phyloP scores from a whole-genome alignment of 2,888 invertebrate species.

The Liodrosophila aerea region DNA sequence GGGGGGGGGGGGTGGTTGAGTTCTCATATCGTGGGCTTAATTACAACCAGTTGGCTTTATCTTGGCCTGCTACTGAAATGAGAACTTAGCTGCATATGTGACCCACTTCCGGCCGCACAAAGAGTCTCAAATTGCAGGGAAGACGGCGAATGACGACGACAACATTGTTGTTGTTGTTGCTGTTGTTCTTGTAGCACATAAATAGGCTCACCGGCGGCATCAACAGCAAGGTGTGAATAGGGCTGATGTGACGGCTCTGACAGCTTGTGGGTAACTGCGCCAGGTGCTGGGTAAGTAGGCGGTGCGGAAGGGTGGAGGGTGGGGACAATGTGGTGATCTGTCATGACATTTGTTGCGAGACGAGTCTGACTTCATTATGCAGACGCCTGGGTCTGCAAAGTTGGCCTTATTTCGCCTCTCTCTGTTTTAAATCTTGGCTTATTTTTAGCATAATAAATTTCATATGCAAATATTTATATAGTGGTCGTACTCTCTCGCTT shows the following conservation, averaged over 20 bases:
- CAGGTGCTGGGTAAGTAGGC: not conserved
- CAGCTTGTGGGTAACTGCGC: slow-evolving; percentile 4
- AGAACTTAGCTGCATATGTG: slow-evolving; percentile 59
- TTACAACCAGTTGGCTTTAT: slow-evolving; percentile 65
- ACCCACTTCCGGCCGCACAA: slow-evolving; percentile 75
- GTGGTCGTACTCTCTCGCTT: slow-evolving; percentile 21
- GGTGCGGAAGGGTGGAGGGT: not conserved
- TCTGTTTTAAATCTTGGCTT: slow-evolving; percentile 79
- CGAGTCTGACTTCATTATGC: slow-evolving; percentile 64
- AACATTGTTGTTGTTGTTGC: slow-evolving; percentile 11
- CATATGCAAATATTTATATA: slow-evolving; percentile 80
- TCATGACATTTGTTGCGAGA: slow-evolving; percentile 69
- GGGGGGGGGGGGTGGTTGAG: not conserved
- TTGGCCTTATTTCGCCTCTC: slow-evolving; percentile 68
- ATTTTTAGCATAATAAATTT: slow-evolving; percentile 81
- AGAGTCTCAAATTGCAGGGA: slow-evolving; percentile 56
- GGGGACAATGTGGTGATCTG: slow-evolving; percentile 48
- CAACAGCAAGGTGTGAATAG: slow-evolving; percentile 61
- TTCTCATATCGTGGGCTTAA: slow-evolving; percentile 57
- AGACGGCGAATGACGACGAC: slow-evolving; percentile 21
- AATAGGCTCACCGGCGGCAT: slow-evolving; percentile 51
- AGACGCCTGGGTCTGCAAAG: slow-evolving; percentile 43
- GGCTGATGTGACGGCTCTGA: slow-evolving; percentile 32
- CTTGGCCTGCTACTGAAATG: slow-evolving; percentile 44
- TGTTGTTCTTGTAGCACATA: slow-evolving; percentile 52